Conservation (phyloP, 2,797 vertebrate species). For the Anas bernieri region DNA sequence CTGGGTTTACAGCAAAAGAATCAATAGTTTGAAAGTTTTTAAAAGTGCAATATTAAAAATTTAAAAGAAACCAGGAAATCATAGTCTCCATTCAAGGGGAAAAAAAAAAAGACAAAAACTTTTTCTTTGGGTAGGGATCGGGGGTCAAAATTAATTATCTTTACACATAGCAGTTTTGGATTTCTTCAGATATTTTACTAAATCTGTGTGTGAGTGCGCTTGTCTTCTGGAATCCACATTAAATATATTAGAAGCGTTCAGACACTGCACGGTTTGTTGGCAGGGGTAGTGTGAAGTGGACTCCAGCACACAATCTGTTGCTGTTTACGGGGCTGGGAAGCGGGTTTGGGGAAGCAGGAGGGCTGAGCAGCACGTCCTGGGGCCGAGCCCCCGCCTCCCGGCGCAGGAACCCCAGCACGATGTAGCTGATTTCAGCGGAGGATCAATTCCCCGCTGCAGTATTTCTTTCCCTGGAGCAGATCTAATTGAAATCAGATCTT, state of each 20-base stretch:
- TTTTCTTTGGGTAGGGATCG: neutral
- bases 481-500: conserved; percentile 75
- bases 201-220: neutral
- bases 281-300: neutral
- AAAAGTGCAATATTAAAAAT: conserved; percentile 69
- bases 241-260: neutral
- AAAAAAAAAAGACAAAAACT: neutral
- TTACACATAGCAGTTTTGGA: neutral
- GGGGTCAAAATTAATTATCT: conserved; percentile 40
- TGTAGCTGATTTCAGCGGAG: neutral
- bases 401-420: neutral
- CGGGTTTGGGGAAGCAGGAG: neutral
- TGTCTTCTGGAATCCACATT: conserved; percentile 30
- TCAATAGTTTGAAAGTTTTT: conserved; percentile 67
- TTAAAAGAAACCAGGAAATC: conserved; percentile 65
- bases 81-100: conserved; percentile 31
- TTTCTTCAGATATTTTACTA: conserved; percentile 38
- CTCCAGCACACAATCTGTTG: conserved; percentile 21
- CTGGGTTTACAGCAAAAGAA: conserved; percentile 61
- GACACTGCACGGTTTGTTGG: neutral
- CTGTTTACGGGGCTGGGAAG: neutral
- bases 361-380: neutral
- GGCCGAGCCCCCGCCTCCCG: neutral
- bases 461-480: conserved; percentile 41
- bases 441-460: conserved; percentile 31